phyloP scores from a whole-genome alignment of 2,888 invertebrate species.

The Zygothrica quintamaculata region DNA sequence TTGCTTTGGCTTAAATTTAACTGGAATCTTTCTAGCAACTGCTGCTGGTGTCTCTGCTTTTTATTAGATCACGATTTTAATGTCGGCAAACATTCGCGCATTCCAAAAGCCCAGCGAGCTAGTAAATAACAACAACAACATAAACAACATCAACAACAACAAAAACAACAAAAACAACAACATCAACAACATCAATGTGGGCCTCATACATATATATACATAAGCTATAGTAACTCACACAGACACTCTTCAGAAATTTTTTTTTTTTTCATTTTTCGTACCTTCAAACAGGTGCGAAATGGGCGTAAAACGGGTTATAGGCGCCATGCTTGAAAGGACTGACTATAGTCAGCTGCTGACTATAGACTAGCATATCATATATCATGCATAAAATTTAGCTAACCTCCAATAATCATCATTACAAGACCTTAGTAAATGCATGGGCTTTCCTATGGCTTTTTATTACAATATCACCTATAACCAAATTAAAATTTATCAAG shows the following conservation, averaged over 20 bases:
- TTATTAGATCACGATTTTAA: slow-evolving; percentile 83
- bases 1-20: slow-evolving; percentile 12
- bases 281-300: slow-evolving; percentile 63
- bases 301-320: slow-evolving; percentile 4
- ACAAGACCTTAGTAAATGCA: too few species aligned
- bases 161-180: slow-evolving; percentile 25
- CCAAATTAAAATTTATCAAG: too few species aligned
- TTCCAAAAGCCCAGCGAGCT: slow-evolving; percentile 56
- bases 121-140: slow-evolving; percentile 36
- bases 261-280: slow-evolving; percentile 25
- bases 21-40: slow-evolving; percentile 37
- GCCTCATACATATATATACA: slow-evolving; percentile 38
- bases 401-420: too few species aligned
- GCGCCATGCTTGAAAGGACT: slow-evolving; percentile 5
- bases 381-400: too few species aligned
- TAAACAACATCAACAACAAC: slow-evolving; percentile 29
- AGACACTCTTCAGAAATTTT: slow-evolving; percentile 62
- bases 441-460: too few species aligned
- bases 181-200: slow-evolving; percentile 35
- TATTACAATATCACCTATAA: too few species aligned
- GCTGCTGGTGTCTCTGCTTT: slow-evolving; percentile 39
- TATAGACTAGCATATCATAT: neutral
- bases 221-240: slow-evolving; percentile 67
- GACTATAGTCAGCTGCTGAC: neutral
- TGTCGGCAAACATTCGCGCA: slow-evolving; percentile 80